Base-by-base conservation (phyloP, 2,113 vertebrate species). In the Cnemophilus loriae region DNA sequence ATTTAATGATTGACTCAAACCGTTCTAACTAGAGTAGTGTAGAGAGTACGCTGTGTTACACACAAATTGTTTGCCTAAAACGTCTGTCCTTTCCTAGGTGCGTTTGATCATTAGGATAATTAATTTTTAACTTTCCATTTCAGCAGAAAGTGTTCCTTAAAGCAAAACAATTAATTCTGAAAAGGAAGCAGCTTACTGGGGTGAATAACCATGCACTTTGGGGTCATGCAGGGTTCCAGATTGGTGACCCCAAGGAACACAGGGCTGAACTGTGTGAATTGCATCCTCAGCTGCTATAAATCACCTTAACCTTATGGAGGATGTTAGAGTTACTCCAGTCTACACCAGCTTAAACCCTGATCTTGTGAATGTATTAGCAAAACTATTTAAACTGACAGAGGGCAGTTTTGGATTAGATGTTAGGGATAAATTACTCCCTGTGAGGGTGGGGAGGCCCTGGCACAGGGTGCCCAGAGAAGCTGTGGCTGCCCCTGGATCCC, bases 91-190 rank as follows among this genome's bases (percentile, higher is more conserved):
- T 92, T 87, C 49, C 63, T 88, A 74, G 55, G 33, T 83, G 65
- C n/a, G 14, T 89, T 93, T 73, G 22, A 53, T 89, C 65, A 37
- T 65, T 87, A 90, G 44, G 59, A 69, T 86, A 65, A 68, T 75
- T 70, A 89, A 14, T 84, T 49, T 77, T 90, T 90, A 90, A 90
- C 67, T 94, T 89, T 89, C 21, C 8, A 78, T 84, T 84, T 41
- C 57, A 75, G 63, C 22, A 20, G 35, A 33, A 78, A 60, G 42
- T 7, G 7, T 47, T 77, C 35, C 44, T 91, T 74, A 73, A 63
- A 86, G 42, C 55, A 80, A 24, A 63, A 41, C 75, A 70, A 52
- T 69, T 55, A 96, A 83, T 86, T 76, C 35, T 80, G 68, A 80
- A 67, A 77, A 70, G 60, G 21, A 67, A 83, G 39, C 33, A 74